These are phyloP conservation scores for Mamestra brassicae DNA, from an alignment of 2,888 invertebrate species.

Conservation along the genomic window DNA sequence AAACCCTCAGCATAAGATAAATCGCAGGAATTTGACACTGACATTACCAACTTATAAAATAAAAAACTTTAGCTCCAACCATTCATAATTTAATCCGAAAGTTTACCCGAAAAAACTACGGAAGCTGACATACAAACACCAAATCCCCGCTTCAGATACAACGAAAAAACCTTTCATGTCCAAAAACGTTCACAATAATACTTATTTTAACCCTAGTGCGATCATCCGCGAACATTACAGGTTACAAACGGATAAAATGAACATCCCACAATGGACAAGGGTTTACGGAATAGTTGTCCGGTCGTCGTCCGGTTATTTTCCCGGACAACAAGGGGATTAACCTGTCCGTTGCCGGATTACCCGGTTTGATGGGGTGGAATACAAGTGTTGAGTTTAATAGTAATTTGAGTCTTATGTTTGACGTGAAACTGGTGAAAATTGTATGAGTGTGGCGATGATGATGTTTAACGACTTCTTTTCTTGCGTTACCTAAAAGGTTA, in stretches of 20 bases:
- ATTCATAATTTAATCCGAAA: constrained; percentile 15
- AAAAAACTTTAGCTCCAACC: neutral
- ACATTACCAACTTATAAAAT: neutral
- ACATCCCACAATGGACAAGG: constrained; percentile 67
- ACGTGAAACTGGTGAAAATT: neutral
- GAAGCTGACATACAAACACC: neutral
- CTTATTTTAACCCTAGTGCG: constrained; percentile 38
- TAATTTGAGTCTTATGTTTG: constrained; percentile 34
- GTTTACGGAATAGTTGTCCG: constrained; percentile 72
- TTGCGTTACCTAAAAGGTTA: no score
- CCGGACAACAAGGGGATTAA: constrained; percentile 73
- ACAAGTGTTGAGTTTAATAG: constrained; percentile 64
- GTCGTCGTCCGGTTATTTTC: constrained; percentile 72
- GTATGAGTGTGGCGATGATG: neutral
- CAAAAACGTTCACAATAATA: constrained; percentile 37
- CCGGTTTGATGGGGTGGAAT: constrained; percentile 67
- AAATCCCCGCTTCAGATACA: constrained; percentile 4
- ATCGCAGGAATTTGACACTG: neutral
- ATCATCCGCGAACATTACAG: constrained; percentile 51
- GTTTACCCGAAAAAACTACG: constrained; percentile 2
- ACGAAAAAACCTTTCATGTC: constrained; percentile 21
- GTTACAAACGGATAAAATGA: constrained; percentile 56
- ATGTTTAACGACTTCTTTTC: no score
- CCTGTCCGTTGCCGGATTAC: constrained; percentile 80
- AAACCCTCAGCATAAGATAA: neutral